Evolutionary conservation across 2,113 vertebrate species (phyloP).

Genomic region (Clarias magur): DNA sequence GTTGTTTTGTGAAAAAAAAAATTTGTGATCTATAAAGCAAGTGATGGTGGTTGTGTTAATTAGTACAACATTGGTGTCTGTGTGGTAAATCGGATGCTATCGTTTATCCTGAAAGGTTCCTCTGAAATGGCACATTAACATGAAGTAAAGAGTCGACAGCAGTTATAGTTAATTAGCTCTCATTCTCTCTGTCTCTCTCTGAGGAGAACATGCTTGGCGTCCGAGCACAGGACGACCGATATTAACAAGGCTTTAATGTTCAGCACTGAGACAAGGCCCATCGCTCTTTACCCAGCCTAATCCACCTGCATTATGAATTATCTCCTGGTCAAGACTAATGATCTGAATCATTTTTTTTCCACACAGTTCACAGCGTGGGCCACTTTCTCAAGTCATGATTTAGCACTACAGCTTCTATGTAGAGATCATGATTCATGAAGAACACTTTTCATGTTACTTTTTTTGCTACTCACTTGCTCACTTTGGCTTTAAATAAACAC

Average conservation of each 20-base stretch:
- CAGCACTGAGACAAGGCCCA: constrained; percentile 33
- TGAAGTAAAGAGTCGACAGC: constrained; percentile 63
- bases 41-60: constrained; percentile 56
- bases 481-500: neutral
- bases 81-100: constrained; percentile 57
- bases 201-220: constrained; percentile 52
- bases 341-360: constrained; percentile 23
- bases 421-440: constrained; percentile 22
- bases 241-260: constrained; percentile 50
- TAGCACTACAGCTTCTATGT: constrained; percentile 14
- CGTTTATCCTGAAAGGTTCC: constrained; percentile 61
- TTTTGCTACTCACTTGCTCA: neutral
- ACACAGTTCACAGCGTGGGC: neutral
- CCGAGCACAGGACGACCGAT: constrained; percentile 52
- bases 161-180: constrained; percentile 68
- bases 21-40: neutral
- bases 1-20: neutral
- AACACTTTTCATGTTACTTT: constrained; percentile 17
- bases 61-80: constrained; percentile 56
- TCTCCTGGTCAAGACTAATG: constrained; percentile 23
- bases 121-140: constrained; percentile 73
- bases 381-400: neutral
- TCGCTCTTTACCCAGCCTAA: constrained; percentile 30
- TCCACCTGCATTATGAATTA: constrained; percentile 40
- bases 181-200: constrained; percentile 57